Evolutionary conservation across 2,797 vertebrate species (phyloP).

Genomic region (Margarornis squamiger): DNA sequence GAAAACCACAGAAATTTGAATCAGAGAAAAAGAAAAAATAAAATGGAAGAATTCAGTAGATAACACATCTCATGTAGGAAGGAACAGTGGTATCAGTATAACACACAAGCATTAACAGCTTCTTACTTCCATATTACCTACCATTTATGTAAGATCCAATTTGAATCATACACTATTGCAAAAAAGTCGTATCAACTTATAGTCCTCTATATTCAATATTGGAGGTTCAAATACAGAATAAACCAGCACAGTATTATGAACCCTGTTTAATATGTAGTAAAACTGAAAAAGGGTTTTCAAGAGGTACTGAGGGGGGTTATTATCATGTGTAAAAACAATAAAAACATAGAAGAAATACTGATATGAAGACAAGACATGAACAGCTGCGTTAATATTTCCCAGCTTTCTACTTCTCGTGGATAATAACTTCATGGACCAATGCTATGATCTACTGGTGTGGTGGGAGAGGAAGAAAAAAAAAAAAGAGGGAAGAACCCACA

Average conservation of each 20-base stretch:
- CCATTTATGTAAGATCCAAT: background rate
- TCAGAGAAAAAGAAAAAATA: background rate
- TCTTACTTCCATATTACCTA: background rate
- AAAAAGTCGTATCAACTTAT: background rate
- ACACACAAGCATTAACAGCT: background rate
- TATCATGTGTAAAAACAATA: background rate
- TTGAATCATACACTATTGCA: background rate
- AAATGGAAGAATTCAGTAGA: background rate
- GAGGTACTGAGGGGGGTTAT: background rate
- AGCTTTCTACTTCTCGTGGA: background rate
- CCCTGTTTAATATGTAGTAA: background rate
- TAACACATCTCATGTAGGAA: background rate
- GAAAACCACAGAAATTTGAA: background rate
- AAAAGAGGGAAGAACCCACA: rapidly evolving
- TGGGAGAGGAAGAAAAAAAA: rapidly evolving
- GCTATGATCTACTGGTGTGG: no score
- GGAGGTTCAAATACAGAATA: background rate
- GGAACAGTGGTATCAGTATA: background rate
- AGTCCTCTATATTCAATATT: background rate
- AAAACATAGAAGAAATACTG: background rate
- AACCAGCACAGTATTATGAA: background rate
- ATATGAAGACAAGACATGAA: background rate
- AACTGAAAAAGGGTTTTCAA: background rate
- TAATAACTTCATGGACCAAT: background rate
- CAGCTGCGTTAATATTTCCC: background rate